These are phyloP conservation scores for Mya arenaria DNA, from an alignment of 1,140 invertebrate species.

Conservation along the genomic window DNA sequence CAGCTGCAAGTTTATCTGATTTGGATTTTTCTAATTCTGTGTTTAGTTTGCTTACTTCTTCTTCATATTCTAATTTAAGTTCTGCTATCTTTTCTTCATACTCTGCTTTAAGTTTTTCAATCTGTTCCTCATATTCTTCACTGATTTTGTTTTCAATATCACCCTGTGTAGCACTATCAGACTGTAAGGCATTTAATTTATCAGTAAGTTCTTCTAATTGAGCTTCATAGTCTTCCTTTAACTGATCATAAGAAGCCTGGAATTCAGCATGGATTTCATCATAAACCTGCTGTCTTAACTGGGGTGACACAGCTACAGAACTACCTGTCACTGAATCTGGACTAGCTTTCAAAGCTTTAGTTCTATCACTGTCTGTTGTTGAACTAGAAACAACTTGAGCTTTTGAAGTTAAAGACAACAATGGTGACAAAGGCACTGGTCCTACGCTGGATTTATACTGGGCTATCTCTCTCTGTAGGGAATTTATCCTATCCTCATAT, in stretches of 20 bases:
- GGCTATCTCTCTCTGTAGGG: constrained; percentile 48
- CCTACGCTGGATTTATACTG: constrained; percentile 40
- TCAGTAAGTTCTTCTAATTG: constrained; percentile 37
- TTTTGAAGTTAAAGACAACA: constrained; percentile 6
- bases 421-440: constrained; percentile 45
- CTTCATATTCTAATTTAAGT: constrained; percentile 27
- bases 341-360: background rate
- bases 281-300: constrained; percentile 38
- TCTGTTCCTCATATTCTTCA: constrained; percentile 57
- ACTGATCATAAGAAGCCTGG: constrained; percentile 10
- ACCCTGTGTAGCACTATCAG: constrained; percentile 39
- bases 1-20: constrained; percentile 34
- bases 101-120: constrained; percentile 51
- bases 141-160: constrained; percentile 52
- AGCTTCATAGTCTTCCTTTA: constrained; percentile 40
- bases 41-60: constrained; percentile 10
- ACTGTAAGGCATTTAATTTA: constrained; percentile 34
- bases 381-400: background rate
- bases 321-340: background rate
- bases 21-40: constrained; percentile 27
- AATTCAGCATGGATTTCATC: constrained; percentile 31
- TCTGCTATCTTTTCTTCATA: constrained; percentile 61
- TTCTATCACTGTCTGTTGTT: background rate
- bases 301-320: background rate
- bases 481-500: constrained; percentile 49